These are phyloP conservation scores for Pseudomyrmex cubaensis DNA, from an alignment of 1,140 invertebrate species.

Conservation along the genomic window DNA sequence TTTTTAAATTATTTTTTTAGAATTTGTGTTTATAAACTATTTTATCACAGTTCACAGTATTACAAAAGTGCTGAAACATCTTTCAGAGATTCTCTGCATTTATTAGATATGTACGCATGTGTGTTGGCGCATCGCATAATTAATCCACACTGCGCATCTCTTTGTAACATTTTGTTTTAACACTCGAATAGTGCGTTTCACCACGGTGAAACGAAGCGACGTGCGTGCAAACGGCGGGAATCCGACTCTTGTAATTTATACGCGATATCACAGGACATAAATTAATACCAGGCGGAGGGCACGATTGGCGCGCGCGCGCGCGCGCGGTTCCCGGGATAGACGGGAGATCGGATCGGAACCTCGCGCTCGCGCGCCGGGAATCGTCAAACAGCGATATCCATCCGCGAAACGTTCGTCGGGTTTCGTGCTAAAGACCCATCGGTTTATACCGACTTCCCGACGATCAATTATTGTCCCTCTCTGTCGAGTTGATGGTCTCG, in stretches of 20 bases:
- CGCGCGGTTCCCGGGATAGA: neutral
- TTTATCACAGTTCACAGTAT: no score
- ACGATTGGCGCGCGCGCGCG: slow-evolving; percentile 14
- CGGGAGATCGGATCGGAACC: slow-evolving; percentile 61
- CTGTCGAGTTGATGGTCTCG: neutral
- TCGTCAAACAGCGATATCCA: slow-evolving; percentile 48
- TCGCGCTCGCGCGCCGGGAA: slow-evolving; percentile 28
- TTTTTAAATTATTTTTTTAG: neutral
- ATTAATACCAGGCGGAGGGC: slow-evolving; percentile 58
- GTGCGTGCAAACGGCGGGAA: slow-evolving; percentile 31
- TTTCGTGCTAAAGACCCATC: slow-evolving; percentile 64
- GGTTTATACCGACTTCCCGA: slow-evolving; percentile 18
- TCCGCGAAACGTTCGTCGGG: slow-evolving; percentile 20
- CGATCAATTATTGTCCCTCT: slow-evolving; percentile 66
- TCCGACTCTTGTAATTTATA: slow-evolving; percentile 62
- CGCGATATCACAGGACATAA: slow-evolving; percentile 50
- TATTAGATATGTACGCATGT: neutral
- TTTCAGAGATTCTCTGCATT: neutral
- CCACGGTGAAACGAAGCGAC: slow-evolving; percentile 58
- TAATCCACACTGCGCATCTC: neutral
- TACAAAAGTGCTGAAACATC: neutral
- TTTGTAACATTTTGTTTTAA: neutral
- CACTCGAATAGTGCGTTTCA: slow-evolving; percentile 44
- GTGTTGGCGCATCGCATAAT: neutral
- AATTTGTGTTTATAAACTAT: no score